A percentile compares a stretch with the other conserved stretches of the same genome.
Evolutionary conservation across 2,113 vertebrate genomes (phyloP).

Genomic region (Cathartes aura): DNA sequence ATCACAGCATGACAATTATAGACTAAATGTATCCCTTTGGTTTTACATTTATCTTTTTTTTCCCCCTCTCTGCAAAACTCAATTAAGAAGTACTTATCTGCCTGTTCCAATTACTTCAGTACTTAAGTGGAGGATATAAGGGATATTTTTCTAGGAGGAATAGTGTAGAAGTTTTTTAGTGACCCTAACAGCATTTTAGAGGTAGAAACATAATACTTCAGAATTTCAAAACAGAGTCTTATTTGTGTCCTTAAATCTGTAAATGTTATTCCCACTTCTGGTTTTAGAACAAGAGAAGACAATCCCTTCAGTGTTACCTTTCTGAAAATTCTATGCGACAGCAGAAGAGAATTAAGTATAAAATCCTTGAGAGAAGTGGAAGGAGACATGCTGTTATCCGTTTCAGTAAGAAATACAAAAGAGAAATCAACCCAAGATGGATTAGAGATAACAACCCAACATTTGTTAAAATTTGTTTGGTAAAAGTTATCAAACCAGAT

Average conservation of each 20-base stretch:
- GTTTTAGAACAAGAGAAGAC: constrained; percentile 23
- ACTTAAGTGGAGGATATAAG: background rate
- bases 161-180: background rate
- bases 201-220: background rate
- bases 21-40: background rate
- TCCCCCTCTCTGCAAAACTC: background rate
- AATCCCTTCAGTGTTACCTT: background rate
- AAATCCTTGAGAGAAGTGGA: constrained; percentile 29
- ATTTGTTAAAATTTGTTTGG: background rate
- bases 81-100: background rate
- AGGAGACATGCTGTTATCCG: background rate
- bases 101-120: background rate
- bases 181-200: background rate
- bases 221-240: background rate
- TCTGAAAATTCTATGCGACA: background rate
- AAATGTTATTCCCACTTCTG: background rate
- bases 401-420: constrained; percentile 43
- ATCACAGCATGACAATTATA: background rate
- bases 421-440: background rate
- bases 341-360: background rate
- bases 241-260: background rate
- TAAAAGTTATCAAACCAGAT: background rate
- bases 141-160: background rate
- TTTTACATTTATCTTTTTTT: background rate
- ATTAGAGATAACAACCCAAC: background rate